Evolutionary conservation across 2,113 vertebrate genomes (phyloP), one percentile per base, ranked within the genome.

Genomic region (Climacteris rufus): DNA sequence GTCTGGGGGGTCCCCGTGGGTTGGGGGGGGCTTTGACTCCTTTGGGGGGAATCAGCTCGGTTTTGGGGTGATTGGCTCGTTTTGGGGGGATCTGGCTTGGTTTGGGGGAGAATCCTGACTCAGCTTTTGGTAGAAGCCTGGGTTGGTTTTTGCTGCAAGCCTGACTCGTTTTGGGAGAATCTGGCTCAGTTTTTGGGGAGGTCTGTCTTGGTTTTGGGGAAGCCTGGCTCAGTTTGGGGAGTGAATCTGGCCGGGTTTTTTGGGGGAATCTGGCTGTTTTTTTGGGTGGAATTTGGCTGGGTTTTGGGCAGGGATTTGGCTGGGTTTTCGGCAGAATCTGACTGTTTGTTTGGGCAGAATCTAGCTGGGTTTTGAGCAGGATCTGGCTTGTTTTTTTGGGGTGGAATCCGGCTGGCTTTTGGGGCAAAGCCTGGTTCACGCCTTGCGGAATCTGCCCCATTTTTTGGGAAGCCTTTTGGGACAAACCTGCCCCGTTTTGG

Each of bases 11-110:
- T 24, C 5, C 13, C 10, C 9, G 24, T 49, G 7, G 10, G 22
- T 49, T 49, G 10, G 15, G 21, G 2, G 27, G 10, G 23, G 23
- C 28, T 28, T 52, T 9, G 15, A 28, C 27, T 11, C 20, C 2
- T 61, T 1, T 2, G 22, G 33, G n/a, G 14, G 33, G 5, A 10
- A n/a, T 20, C 9, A 3, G 23, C 44, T 57, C 6, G 9, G 22
- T 59, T 35, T 35, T 19, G 37, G 60, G 66, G 8, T 14, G 16
- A 28, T 61, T 42, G 42, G 15, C n/a, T 37, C 5, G 3, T 18
- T 66, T 7, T 9, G 18, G n/a, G 45, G 4, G 8, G 45, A 11
- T 10, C 15, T 13, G 49, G 2, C 3, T 24, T 1, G 1, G 20
- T 7, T 71, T n/a, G n/a, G n/a, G n/a, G n/a, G n/a, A n/a, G n/a